phyloP scores from a whole-genome alignment of 1,140 invertebrate species.

The Heliconius eleuchia region DNA sequence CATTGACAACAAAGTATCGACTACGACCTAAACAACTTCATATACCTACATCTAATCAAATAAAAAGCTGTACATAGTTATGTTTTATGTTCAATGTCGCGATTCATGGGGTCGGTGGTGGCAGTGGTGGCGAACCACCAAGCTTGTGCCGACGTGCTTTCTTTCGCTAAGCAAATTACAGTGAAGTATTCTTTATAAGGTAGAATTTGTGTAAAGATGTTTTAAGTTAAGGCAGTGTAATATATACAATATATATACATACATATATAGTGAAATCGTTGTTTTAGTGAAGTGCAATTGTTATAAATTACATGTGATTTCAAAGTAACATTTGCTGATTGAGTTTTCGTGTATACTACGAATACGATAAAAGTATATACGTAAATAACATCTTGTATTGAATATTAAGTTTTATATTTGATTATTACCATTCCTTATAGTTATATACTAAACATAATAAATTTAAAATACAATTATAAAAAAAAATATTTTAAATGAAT shows the following conservation, averaged over 20 bases:
- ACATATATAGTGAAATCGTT: background rate
- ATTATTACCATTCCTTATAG: too few relatives aligned
- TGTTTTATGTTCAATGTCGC: slow-evolving; percentile 37
- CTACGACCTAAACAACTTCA: background rate
- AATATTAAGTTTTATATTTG: background rate
- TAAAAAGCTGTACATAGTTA: slow-evolving; percentile 25
- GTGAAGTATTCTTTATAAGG: slow-evolving; percentile 10
- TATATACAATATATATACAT: background rate
- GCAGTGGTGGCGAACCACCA: slow-evolving; percentile 66
- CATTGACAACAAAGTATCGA: background rate
- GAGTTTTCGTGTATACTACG: too few relatives aligned
- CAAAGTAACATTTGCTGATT: background rate
- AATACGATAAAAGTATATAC: too few relatives aligned
- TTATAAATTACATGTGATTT: background rate
- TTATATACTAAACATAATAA: too few relatives aligned
- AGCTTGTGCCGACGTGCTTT: slow-evolving; percentile 55
- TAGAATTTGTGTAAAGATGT: background rate
- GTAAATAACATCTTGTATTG: background rate
- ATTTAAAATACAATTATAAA: too few relatives aligned
- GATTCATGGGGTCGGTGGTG: slow-evolving; percentile 52
- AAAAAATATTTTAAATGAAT: too few relatives aligned
- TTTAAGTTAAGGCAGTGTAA: background rate
- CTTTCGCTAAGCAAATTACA: slow-evolving; percentile 42
- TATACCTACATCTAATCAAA: slow-evolving; percentile 17
- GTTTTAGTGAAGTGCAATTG: background rate